phyloP scores from a whole-genome alignment of 92 coral and sea anemone genomes.

The Phenganax marumi region DNA sequence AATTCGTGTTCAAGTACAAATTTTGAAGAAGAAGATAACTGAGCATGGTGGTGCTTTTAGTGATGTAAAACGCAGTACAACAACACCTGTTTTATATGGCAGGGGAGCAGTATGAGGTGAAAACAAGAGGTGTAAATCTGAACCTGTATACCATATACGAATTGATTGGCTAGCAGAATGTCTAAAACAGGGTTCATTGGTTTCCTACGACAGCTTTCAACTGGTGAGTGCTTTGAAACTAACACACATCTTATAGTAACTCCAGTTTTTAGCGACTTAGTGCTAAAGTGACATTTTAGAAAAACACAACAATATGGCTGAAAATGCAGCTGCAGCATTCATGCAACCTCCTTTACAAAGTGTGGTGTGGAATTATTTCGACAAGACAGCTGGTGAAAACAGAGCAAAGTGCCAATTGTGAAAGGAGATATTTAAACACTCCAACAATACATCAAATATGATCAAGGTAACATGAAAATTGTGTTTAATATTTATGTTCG shows the following conservation, averaged over 20 bases:
- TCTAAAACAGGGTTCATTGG: background rate
- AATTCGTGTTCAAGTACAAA: background rate
- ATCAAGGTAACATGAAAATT: conserved; percentile 6
- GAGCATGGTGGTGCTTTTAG: background rate
- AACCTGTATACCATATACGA: background rate
- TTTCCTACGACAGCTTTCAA: background rate
- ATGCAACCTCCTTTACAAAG: conserved; percentile 18
- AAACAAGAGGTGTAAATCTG: background rate
- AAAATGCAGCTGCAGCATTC: background rate
- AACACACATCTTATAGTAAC: too few relatives aligned
- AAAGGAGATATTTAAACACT: background rate
- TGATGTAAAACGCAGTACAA: background rate
- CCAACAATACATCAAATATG: conserved; percentile 13
- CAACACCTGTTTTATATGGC: background rate
- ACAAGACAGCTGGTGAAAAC: conserved; percentile 17
- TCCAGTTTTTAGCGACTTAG: too few relatives aligned
- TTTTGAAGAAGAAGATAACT: background rate
- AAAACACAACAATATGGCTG: too few relatives aligned
- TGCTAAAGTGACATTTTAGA: too few relatives aligned
- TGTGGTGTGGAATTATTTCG: conserved; percentile 44
- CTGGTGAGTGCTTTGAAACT: background rate
- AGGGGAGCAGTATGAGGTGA: background rate
- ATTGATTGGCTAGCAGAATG: conserved; percentile 9
- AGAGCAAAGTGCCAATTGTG: conserved; percentile 23
- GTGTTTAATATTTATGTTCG: background rate